A percentile compares a stretch with the other conserved stretches of the same genome.
phyloP scores from a whole-genome alignment of 2,797 vertebrate genomes.

The Taeniopygia guttata region DNA sequence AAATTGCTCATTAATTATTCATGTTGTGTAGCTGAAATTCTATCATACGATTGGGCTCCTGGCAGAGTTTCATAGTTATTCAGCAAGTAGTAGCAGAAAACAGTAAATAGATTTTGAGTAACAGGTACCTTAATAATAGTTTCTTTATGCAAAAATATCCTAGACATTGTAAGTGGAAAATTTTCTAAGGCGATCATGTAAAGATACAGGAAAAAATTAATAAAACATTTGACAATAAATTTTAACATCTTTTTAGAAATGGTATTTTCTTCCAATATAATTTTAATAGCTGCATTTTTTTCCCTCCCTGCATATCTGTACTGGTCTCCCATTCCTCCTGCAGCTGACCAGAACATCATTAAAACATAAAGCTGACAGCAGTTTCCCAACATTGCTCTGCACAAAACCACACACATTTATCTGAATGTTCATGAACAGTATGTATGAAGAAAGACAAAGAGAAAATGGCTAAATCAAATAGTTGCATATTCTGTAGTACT shows the following conservation, averaged over 20 bases:
- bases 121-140: not conserved
- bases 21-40: not conserved
- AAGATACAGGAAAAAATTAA: not conserved
- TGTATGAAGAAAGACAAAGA: slow-evolving; percentile 27
- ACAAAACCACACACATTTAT: slow-evolving; percentile 42
- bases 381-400: slow-evolving; percentile 8
- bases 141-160: not conserved
- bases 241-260: not conserved
- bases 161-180: not conserved
- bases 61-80: not conserved
- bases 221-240: not conserved
- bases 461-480: slow-evolving; percentile 40
- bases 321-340: not conserved
- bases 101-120: not conserved
- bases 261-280: not conserved
- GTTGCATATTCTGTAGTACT: not conserved
- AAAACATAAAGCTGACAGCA: slow-evolving; percentile 26
- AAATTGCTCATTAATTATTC: slow-evolving; percentile 4
- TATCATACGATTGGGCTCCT: not conserved
- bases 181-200: not conserved
- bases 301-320: not conserved
- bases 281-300: not conserved
- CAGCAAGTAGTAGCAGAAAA: not conserved
- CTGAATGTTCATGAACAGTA: slow-evolving; percentile 66
- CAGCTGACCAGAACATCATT: slow-evolving; percentile 4